Evolutionary conservation across 92 coral and sea anemone species (phyloP), one percentile per base, ranked within the genome.

Genomic region (Zoanthus solanderi): DNA sequence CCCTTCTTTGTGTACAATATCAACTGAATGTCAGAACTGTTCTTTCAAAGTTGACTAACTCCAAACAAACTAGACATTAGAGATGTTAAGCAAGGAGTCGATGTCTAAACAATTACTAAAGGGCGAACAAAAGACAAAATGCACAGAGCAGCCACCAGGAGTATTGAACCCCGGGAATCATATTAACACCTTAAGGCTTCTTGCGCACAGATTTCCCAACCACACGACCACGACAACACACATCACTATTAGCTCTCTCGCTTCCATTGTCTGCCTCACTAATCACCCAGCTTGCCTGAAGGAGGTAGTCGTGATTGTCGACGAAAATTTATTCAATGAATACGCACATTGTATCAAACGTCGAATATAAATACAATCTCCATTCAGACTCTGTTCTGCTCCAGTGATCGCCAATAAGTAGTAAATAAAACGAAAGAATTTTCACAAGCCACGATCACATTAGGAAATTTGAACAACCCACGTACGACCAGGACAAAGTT

Each of bases 371-470:
- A 60, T 89, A 90, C 80, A 77, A 69, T 84, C 87, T 83, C 93
- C 85, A 92, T 84, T 94, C 92, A 90, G 87, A 72, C 83, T 72
- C 75, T 83, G 98, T 92, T 94, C 95, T 92, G 93, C 95, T 86
- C 77, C 91, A 88, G 76, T 94, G 92, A 86, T 87, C 78, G 83
- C 85, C 86, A 91, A 91, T 91, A 87, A 91, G 83, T 69, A 85
- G 73, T 44, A 72, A 68, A 71, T 65, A 56, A 30, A 77, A 52
- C 54, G 47, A 63, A 50, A 58, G 83, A 83, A 65, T 78, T 78
- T 47, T 30, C 31, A 44, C 58, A 50, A 66, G 73, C 72, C 85
- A 61, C 60, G 75, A 47, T 80, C 85, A 61, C 85, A n/a, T 80
- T 15, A 65, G 85, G 85, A 46, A 18, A 34, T 44, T 44, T 79